Evolutionary conservation across 2,888 invertebrate genomes (phyloP).

Genomic region (Cremastinae sp.): DNA sequence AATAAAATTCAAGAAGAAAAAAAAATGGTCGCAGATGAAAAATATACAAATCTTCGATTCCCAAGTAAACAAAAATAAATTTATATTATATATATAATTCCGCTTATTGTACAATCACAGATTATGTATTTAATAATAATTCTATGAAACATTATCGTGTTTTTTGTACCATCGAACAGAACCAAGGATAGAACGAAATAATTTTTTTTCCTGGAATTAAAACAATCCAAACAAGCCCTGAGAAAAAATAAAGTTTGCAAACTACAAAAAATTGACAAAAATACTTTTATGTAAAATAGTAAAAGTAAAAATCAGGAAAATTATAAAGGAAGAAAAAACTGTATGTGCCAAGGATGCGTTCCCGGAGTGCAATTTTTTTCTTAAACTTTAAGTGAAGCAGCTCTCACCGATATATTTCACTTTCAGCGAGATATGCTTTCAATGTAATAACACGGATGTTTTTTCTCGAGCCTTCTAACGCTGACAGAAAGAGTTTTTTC

Average conservation of each 20-base stretch:
- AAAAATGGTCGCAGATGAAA: conserved; percentile 10
- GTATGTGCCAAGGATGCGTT: too few species aligned
- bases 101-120: conserved; percentile 49
- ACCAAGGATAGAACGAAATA: neutral
- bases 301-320: too few species aligned
- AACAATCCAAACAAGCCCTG: neutral
- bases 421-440: conserved; percentile 32
- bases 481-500: conserved; percentile 23
- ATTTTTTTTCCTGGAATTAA: neutral
- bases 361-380: too few species aligned
- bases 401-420: conserved; percentile 24
- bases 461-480: conserved; percentile 13
- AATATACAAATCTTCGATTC: conserved; percentile 2
- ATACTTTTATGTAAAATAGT: neutral
- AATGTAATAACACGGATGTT: conserved; percentile 16
- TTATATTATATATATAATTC: conserved; percentile 24
- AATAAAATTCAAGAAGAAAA: neutral
- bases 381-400: neutral
- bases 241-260: neutral
- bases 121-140: conserved; percentile 54
- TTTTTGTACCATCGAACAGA: conserved; percentile 12
- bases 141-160: conserved; percentile 32
- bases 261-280: neutral
- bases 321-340: too few species aligned
- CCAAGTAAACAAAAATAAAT: conserved; percentile 11